These are phyloP conservation scores for Oeneis ivallda DNA, from an alignment of 2,888 invertebrate species.

Conservation along the genomic window DNA sequence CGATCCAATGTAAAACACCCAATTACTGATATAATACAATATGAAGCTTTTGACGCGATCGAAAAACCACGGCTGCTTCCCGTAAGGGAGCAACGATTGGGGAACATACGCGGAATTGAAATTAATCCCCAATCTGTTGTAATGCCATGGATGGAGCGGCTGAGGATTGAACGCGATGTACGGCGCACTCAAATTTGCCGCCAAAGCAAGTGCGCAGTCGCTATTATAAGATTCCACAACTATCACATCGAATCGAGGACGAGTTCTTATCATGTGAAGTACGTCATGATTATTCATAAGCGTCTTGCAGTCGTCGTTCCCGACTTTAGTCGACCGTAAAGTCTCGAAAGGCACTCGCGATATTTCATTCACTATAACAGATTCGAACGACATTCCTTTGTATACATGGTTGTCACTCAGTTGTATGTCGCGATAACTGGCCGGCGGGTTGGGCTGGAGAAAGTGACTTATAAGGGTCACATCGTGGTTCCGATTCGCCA, in stretches of 20 bases:
- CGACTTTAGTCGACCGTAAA: slow-evolving; percentile 71
- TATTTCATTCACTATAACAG: slow-evolving; percentile 73
- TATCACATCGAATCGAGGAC: slow-evolving; percentile 85
- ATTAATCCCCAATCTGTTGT: slow-evolving; percentile 72
- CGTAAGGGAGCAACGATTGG: slow-evolving; percentile 67
- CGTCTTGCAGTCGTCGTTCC: slow-evolving; percentile 75
- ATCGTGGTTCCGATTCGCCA: slow-evolving; percentile 77
- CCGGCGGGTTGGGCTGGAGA: slow-evolving; percentile 67
- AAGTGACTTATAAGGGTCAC: slow-evolving; percentile 80
- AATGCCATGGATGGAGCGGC: slow-evolving; percentile 79
- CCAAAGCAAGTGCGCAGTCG: slow-evolving; percentile 87
- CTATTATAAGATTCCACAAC: slow-evolving; percentile 88
- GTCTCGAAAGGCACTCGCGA: slow-evolving; percentile 76
- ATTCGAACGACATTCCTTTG: slow-evolving; percentile 73
- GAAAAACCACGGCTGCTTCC: slow-evolving; percentile 72
- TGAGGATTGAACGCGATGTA: slow-evolving; percentile 82
- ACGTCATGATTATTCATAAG: slow-evolving; percentile 78
- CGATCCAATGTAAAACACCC: slow-evolving; percentile 74
- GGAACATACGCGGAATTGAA: slow-evolving; percentile 79
- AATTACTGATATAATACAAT: slow-evolving; percentile 67
- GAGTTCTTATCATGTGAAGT: slow-evolving; percentile 74
- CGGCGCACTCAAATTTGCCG: slow-evolving; percentile 84
- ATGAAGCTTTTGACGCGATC: slow-evolving; percentile 69
- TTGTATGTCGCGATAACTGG: slow-evolving; percentile 79
- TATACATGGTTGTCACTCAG: slow-evolving; percentile 68